phyloP scores from a whole-genome alignment of 2,113 vertebrate genomes.

The Cyprinodon tularosa region DNA sequence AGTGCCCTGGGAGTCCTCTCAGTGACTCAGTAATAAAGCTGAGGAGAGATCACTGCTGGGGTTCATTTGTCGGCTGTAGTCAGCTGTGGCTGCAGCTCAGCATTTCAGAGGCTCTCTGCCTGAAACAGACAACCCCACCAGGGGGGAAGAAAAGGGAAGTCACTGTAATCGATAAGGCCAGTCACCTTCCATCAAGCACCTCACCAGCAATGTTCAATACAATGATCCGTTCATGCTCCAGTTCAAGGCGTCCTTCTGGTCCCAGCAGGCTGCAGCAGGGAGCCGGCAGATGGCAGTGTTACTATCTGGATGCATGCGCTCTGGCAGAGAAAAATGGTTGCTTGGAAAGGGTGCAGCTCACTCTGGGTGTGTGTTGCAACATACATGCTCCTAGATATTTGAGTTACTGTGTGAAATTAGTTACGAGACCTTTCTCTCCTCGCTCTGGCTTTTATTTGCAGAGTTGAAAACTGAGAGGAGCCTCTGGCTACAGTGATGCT shows the following conservation, averaged over 20 bases:
- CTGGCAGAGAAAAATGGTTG: background rate
- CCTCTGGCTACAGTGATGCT: constrained; percentile 19
- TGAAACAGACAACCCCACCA: constrained; percentile 9
- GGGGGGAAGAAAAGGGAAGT: constrained; percentile 1
- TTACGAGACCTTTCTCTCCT: constrained; percentile 17
- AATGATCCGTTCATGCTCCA: constrained; percentile 6
- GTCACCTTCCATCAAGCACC: constrained; percentile 28
- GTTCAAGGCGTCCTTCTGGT: background rate
- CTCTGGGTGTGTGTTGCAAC: constrained; percentile 4
- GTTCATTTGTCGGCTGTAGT: constrained; percentile 44
- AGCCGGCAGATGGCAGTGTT: constrained; percentile 70
- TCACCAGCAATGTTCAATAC: constrained; percentile 7
- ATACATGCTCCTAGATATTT: constrained; percentile 1
- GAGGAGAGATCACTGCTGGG: constrained; percentile 44
- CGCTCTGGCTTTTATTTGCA: constrained; percentile 20
- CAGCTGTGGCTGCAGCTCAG: constrained; percentile 5
- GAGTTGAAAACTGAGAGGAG: constrained; percentile 11
- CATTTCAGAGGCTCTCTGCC: constrained; percentile 15
- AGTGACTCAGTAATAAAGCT: constrained; percentile 31
- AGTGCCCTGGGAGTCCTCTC: constrained; percentile 24
- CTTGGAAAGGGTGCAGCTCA: background rate
- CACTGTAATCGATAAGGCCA: constrained; percentile 23
- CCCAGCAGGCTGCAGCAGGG: background rate
- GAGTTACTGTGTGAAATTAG: constrained; percentile 22
- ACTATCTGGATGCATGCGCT: constrained; percentile 27